Evolutionary conservation across 2,797 vertebrate species (phyloP).

Genomic region (Danionella dracula): DNA sequence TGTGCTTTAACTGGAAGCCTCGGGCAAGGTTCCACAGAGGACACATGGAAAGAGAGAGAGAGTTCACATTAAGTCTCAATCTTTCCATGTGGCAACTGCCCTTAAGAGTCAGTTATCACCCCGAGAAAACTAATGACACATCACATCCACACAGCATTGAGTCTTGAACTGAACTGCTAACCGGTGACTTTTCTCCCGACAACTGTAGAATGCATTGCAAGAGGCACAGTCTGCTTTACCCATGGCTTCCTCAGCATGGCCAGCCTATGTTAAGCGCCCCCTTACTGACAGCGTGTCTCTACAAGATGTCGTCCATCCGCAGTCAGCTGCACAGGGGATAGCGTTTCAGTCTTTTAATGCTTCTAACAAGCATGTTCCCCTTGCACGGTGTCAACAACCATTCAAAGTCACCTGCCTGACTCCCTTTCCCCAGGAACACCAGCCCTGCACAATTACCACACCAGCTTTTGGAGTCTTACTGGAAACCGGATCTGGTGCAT

Average conservation of each 20-base stretch:
- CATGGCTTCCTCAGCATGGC: conserved; percentile 10
- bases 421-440: conserved; percentile 25
- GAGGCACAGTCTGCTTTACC: conserved; percentile 40
- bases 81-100: neutral
- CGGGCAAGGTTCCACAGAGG: conserved; percentile 13
- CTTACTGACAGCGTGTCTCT: conserved; percentile 64
- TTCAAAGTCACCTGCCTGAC: conserved; percentile 60
- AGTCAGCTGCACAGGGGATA: conserved; percentile 66
- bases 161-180: conserved; percentile 20
- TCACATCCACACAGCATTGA: conserved; percentile 51
- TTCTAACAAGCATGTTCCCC: conserved; percentile 69
- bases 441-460: conserved; percentile 6
- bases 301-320: conserved; percentile 39
- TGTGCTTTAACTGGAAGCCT: neutral
- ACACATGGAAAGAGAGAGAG: neutral
- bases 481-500: conserved; percentile 18
- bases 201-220: neutral
- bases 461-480: conserved; percentile 20
- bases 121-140: conserved; percentile 33
- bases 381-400: conserved; percentile 59
- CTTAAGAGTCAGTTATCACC: conserved; percentile 25
- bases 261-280: conserved; percentile 48
- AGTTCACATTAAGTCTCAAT: neutral
- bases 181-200: neutral
- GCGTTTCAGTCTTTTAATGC: conserved; percentile 66